These are phyloP conservation scores for Thaumetopoea pityocampa DNA, from an alignment of 1,140 invertebrate genomes.

Conservation along the genomic window DNA sequence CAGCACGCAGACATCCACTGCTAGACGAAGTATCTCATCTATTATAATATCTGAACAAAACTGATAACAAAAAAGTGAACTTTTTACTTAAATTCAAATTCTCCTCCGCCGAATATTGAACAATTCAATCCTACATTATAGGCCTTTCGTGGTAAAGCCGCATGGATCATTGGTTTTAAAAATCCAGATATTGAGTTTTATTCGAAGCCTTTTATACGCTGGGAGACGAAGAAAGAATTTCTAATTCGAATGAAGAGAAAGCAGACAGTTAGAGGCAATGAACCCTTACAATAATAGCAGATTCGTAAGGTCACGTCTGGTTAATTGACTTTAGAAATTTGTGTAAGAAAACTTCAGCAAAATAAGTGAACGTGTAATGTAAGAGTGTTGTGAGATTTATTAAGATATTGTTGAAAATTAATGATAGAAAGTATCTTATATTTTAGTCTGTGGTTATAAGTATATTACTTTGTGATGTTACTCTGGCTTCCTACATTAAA, in stretches of 20 bases:
- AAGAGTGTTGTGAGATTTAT: too few species aligned
- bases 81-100: neutral
- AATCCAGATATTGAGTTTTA: slow-evolving; percentile 10
- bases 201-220: slow-evolving; percentile 13
- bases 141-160: neutral
- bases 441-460: too few species aligned
- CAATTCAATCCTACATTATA: neutral
- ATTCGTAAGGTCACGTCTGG: slow-evolving; percentile 13
- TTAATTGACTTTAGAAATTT: slow-evolving; percentile 8
- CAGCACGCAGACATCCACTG: too few species aligned
- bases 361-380: too few species aligned
- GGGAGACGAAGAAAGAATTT: slow-evolving; percentile 14
- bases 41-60: too few species aligned
- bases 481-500: too few species aligned
- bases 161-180: slow-evolving; percentile 9
- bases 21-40: too few species aligned
- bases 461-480: too few species aligned
- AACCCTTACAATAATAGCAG: slow-evolving; percentile 11
- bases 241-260: slow-evolving; percentile 5
- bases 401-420: too few species aligned
- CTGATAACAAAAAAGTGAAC: neutral
- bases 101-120: slow-evolving; percentile 1
- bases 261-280: slow-evolving; percentile 11
- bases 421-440: too few species aligned
- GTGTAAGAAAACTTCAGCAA: too few species aligned